Evolutionary conservation across 1,140 invertebrate species (phyloP).

Genomic region (Ceratoteleas bidentatus): DNA sequence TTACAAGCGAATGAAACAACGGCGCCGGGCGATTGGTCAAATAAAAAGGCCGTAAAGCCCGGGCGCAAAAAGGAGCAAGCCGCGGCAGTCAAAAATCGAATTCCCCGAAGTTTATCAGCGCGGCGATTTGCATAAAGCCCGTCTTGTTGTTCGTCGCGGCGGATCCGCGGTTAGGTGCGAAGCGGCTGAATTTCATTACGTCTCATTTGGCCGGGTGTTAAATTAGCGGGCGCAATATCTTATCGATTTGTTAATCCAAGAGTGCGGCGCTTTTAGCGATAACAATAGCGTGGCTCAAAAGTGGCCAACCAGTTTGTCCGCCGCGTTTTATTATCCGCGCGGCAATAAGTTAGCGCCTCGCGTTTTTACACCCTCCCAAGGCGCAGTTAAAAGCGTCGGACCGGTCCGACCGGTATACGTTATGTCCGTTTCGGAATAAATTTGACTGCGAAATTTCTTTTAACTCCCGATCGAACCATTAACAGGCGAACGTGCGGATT

Average conservation of each 20-base stretch:
- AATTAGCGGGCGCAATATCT: slow-evolving; percentile 44
- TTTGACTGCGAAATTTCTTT: slow-evolving; percentile 68
- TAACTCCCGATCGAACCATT: slow-evolving; percentile 56
- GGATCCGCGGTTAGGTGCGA: slow-evolving; percentile 36
- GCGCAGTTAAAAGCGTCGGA: slow-evolving; percentile 49
- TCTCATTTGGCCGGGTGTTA: slow-evolving; percentile 26
- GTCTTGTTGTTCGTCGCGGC: slow-evolving; percentile 22
- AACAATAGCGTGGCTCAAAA: slow-evolving; percentile 49
- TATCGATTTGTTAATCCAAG: slow-evolving; percentile 58
- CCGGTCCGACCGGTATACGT: slow-evolving; percentile 58
- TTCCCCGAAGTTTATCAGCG: slow-evolving; percentile 41
- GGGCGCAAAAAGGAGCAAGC: slow-evolving; percentile 5
- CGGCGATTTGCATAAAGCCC: slow-evolving; percentile 37
- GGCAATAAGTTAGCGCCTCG: slow-evolving; percentile 59
- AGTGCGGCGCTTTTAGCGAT: slow-evolving; percentile 57
- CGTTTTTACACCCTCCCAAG: slow-evolving; percentile 51
- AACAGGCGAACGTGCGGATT: slow-evolving; percentile 70
- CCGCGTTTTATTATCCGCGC: slow-evolving; percentile 33
- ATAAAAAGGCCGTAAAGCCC: slow-evolving; percentile 48
- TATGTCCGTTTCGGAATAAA: slow-evolving; percentile 65
- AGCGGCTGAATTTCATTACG: slow-evolving; percentile 44
- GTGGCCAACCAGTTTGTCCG: slow-evolving; percentile 29
- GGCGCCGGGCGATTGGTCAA: slow-evolving; percentile 31
- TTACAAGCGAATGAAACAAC: slow-evolving; percentile 49
- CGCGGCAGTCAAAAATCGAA: slow-evolving; percentile 44